A percentile compares a stretch with the other conserved stretches of the same genome.
Evolutionary conservation across 2,797 vertebrate genomes (phyloP).

Genomic region (Smutsia gigantea): DNA sequence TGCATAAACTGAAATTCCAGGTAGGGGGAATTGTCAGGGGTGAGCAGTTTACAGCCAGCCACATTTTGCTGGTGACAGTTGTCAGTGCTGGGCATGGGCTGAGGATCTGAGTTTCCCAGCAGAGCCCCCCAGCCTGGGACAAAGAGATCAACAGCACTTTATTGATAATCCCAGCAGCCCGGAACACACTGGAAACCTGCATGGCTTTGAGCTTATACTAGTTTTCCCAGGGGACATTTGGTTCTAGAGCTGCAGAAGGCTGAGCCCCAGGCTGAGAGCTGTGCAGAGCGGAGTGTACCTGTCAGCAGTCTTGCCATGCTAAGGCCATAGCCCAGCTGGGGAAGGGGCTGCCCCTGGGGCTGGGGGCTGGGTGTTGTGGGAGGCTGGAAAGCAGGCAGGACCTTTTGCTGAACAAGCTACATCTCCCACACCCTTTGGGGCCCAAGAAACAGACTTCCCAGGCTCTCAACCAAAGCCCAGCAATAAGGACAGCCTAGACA

Average conservation of each 20-base stretch:
- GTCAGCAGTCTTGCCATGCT: fast-evolving
- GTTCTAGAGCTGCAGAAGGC: background rate
- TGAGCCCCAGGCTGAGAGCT: background rate
- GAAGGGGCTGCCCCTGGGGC: background rate
- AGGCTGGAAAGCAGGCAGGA: background rate
- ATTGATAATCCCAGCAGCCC: background rate
- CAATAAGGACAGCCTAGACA: no score
- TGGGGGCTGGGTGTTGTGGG: background rate
- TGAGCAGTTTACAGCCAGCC: background rate
- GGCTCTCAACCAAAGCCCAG: background rate
- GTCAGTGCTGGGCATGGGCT: background rate
- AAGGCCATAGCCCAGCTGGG: background rate
- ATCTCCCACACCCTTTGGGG: background rate
- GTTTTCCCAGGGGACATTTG: background rate
- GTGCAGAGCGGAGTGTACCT: background rate
- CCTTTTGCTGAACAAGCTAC: background rate
- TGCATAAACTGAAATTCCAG: background rate
- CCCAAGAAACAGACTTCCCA: background rate
- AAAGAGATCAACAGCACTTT: background rate
- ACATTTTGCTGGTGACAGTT: background rate
- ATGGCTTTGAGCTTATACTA: background rate
- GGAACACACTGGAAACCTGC: background rate
- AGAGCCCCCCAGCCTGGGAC: background rate
- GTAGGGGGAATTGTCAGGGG: background rate
- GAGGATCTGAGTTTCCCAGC: background rate